Conservation (phyloP, 1,140 invertebrate species). For the Halictus rubicundus region DNA sequence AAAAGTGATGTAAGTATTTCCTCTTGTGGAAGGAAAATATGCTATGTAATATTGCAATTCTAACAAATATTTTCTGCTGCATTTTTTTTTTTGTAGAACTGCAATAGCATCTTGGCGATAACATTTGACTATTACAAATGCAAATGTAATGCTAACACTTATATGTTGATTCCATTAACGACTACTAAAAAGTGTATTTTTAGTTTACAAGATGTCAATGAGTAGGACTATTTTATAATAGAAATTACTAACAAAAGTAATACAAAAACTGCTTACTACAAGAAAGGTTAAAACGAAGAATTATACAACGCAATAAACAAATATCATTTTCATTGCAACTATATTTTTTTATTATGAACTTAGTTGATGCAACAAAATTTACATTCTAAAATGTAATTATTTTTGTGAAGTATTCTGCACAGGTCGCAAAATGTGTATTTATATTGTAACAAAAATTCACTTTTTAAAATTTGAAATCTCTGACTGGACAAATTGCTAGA, state of each 20-base stretch:
- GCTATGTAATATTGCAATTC: slow-evolving; percentile 5
- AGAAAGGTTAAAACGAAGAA: not conserved
- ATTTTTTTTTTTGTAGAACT: slow-evolving; percentile 28
- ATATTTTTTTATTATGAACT: slow-evolving; percentile 30
- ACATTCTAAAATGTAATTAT: slow-evolving; percentile 4
- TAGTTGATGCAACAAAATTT: not conserved
- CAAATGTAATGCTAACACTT: not conserved
- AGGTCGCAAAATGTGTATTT: not conserved
- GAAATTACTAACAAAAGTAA: slow-evolving; percentile 9
- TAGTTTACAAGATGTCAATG: slow-evolving; percentile 8
- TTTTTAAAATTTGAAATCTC: not conserved
- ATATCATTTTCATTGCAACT: not conserved
- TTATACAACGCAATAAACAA: slow-evolving; percentile 6
- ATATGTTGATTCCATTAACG: slow-evolving; percentile 8
- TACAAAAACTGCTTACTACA: slow-evolving; percentile 8
- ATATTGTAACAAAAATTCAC: not conserved
- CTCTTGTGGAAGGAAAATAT: not conserved
- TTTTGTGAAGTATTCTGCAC: not conserved
- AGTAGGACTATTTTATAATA: slow-evolving; percentile 1
- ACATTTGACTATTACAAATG: slow-evolving; percentile 4
- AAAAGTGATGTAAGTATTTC: slow-evolving; percentile 19
- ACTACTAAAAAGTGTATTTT: slow-evolving; percentile 6
- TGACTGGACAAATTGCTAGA: not conserved
- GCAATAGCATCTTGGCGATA: slow-evolving; percentile 5
- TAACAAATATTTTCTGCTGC: slow-evolving; percentile 17